Percentiles rank a stretch among this genome's conserved stretches.
Conservation (phyloP, 2,797 vertebrate species). For the Caiman crocodilus region DNA sequence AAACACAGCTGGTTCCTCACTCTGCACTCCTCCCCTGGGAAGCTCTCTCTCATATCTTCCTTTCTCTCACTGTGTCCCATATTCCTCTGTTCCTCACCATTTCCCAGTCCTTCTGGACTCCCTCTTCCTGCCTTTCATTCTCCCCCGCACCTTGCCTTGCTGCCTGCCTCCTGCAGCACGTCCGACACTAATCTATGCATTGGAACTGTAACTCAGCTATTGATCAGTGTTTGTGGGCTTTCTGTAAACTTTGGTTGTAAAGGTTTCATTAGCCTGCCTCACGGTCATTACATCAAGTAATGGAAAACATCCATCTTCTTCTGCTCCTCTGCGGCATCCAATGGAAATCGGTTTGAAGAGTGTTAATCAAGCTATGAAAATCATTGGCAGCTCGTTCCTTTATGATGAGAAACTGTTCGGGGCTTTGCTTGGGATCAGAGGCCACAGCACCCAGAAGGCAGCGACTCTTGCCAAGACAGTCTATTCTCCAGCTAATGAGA, state of each 20-base stretch:
- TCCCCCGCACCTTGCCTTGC: background rate
- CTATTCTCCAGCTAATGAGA: background rate
- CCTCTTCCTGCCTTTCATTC: background rate
- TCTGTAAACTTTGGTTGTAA: constrained; percentile 65
- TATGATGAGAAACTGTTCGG: constrained; percentile 58
- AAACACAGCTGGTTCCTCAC: rapidly evolving
- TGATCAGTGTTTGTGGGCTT: constrained; percentile 59
- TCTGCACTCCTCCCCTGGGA: background rate
- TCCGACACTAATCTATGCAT: constrained; percentile 26
- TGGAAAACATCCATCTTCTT: constrained; percentile 76
- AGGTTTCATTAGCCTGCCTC: constrained; percentile 76
- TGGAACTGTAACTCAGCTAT: constrained; percentile 58
- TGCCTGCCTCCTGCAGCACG: background rate
- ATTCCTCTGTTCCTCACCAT: background rate
- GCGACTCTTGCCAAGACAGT: constrained; percentile 41
- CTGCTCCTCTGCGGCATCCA: constrained; percentile 56
- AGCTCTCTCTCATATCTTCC: background rate
- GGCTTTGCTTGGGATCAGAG: constrained; percentile 29
- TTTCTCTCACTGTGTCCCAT: background rate
- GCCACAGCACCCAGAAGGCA: constrained; percentile 34
- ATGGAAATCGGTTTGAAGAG: constrained; percentile 32
- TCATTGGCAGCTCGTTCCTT: constrained; percentile 55
- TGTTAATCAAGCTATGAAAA: constrained; percentile 71
- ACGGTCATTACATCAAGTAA: constrained; percentile 73
- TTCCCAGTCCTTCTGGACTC: background rate